Evolutionary conservation across 1,140 invertebrate species (phyloP).

Genomic region (Heliconius himera): DNA sequence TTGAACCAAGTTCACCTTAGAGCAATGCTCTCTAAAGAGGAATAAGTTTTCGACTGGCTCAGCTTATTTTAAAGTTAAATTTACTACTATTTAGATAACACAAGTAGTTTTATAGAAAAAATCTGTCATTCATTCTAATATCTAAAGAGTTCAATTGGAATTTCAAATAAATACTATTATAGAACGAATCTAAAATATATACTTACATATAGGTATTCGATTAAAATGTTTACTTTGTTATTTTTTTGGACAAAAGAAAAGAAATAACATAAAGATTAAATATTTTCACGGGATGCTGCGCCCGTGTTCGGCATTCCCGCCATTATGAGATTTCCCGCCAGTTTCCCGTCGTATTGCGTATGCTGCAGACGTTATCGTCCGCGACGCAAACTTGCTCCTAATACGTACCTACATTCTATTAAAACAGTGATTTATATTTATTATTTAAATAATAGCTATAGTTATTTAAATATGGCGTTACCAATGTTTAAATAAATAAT

Average conservation of each 20-base stretch:
- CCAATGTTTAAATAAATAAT: too few relatives aligned
- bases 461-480: not conserved
- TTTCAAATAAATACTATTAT: not conserved
- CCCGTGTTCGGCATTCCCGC: conserved; percentile 35
- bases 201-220: not conserved
- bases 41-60: not conserved
- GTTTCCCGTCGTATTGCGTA: conserved; percentile 62
- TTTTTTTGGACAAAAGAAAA: conserved; percentile 18
- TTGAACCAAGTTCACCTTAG: not conserved
- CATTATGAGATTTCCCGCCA: conserved; percentile 68
- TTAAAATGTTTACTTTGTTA: not conserved
- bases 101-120: not conserved
- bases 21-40: not conserved
- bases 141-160: not conserved
- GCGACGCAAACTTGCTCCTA: conserved; percentile 6
- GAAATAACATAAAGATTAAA: conserved; percentile 12
- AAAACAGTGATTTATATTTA: not conserved
- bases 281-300: conserved; percentile 26
- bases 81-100: not conserved
- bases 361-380: conserved; percentile 50
- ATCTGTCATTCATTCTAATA: too few relatives aligned
- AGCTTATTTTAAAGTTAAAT: not conserved
- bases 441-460: not conserved
- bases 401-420: not conserved
- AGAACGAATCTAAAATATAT: not conserved